These are phyloP conservation scores for Eupithecia pulchellata DNA, from an alignment of 2,888 invertebrate genomes.

Conservation along the genomic window DNA sequence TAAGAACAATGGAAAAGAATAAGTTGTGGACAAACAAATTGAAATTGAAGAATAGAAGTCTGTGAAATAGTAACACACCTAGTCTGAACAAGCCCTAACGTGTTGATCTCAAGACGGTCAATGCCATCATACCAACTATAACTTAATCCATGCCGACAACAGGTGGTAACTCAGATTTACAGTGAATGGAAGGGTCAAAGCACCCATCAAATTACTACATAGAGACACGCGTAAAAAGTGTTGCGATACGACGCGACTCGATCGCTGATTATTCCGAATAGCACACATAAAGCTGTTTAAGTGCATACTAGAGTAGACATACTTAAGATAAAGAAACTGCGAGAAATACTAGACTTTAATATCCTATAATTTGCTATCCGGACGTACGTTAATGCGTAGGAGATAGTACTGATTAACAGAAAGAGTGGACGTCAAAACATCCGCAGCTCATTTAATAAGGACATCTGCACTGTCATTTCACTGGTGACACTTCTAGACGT, in stretches of 20 bases:
- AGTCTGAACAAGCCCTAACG: neutral
- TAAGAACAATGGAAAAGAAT: too few relatives aligned
- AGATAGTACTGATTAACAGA: slow-evolving; percentile 11
- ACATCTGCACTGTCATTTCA: neutral
- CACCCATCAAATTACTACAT: slow-evolving; percentile 11
- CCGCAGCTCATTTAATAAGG: slow-evolving; percentile 7
- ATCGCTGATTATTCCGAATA: neutral
- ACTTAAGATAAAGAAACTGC: slow-evolving; percentile 14
- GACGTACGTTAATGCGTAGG: slow-evolving; percentile 5
- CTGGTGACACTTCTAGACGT: slow-evolving; percentile 12
- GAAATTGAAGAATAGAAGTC: neutral
- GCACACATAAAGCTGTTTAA: neutral
- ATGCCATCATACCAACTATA: slow-evolving; percentile 52
- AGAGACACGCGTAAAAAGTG: neutral
- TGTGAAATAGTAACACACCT: neutral
- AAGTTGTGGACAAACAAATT: slow-evolving; percentile 25
- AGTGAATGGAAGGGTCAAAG: slow-evolving; percentile 51
- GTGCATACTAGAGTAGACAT: slow-evolving; percentile 1
- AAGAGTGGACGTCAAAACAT: slow-evolving; percentile 6
- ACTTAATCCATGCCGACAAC: slow-evolving; percentile 48
- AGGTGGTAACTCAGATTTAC: slow-evolving; percentile 66
- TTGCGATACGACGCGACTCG: neutral
- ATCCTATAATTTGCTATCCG: slow-evolving; percentile 11
- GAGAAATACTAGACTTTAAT: slow-evolving; percentile 12
- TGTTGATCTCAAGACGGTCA: slow-evolving; percentile 58